Percentiles rank a stretch among this genome's conserved stretches.
These are phyloP conservation scores for Paramormyrops hopkinsi DNA, from an alignment of 2,797 vertebrate genomes.

Conservation along the genomic window DNA sequence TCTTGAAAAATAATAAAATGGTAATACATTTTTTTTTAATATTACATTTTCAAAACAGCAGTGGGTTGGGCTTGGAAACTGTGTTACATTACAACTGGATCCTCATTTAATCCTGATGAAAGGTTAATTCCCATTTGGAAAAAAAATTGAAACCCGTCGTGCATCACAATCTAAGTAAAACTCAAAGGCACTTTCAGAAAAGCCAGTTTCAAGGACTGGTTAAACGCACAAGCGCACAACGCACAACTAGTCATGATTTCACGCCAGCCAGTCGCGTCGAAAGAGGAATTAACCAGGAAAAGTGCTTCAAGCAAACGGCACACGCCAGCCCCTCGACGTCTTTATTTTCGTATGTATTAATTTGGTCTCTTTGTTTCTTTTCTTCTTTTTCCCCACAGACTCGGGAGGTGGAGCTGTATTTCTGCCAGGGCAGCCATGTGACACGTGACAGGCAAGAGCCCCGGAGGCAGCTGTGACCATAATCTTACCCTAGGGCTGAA, in stretches of 20 bases:
- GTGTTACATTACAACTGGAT: not conserved
- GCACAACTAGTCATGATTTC: not conserved
- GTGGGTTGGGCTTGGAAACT: not conserved
- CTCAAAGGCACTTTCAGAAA: not conserved
- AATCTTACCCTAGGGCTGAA: slow-evolving; percentile 16
- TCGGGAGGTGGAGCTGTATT: slow-evolving; percentile 5
- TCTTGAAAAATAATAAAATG: not conserved
- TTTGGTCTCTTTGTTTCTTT: slow-evolving; percentile 6
- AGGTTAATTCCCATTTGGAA: not conserved
- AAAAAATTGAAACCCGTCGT: not conserved
- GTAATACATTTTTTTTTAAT: not conserved
- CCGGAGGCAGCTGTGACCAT: slow-evolving; percentile 16
- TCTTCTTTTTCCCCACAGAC: not conserved
- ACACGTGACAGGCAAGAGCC: not conserved
- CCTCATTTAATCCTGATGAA: not conserved
- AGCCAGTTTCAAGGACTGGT: not conserved
- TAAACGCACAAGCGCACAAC: not conserved
- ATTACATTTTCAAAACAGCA: not conserved
- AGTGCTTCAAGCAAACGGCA: not conserved
- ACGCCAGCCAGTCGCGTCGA: not conserved
- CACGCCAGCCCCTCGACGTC: not conserved
- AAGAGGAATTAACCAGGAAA: not conserved
- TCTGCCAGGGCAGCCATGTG: slow-evolving; percentile 10
- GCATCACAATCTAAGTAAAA: not conserved
- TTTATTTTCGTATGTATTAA: slow-evolving; percentile 12